Evolutionary conservation across 2,888 invertebrate genomes (phyloP).

Genomic region (Cryptocheilus praepositus): DNA sequence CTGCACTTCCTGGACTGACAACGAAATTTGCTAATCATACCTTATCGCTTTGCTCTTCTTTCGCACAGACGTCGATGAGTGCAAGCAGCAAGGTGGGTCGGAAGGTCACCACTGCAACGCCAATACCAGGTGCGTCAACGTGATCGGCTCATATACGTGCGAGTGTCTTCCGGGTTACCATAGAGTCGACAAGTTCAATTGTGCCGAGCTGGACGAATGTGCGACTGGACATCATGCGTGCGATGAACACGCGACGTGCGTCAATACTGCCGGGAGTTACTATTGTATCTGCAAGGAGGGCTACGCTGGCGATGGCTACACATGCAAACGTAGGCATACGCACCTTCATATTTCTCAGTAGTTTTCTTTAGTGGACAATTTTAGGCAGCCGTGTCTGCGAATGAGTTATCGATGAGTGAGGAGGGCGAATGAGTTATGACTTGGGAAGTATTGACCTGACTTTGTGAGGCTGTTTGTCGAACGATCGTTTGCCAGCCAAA

Average conservation of each 20-base stretch:
- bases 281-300: constrained; percentile 84
- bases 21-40: no score
- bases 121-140: constrained; percentile 90
- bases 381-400: no score
- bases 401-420: no score
- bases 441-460: no score
- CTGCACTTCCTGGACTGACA: no score
- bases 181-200: constrained; percentile 86
- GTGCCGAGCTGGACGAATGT: constrained; percentile 89
- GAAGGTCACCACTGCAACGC: constrained; percentile 91
- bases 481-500: no score
- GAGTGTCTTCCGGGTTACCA: constrained; percentile 88
- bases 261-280: constrained; percentile 89
- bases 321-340: constrained; percentile 83
- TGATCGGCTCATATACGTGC: constrained; percentile 88
- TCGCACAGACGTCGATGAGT: constrained; percentile 87
- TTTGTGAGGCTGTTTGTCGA: no score
- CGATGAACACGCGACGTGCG: constrained; percentile 85
- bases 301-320: constrained; percentile 86
- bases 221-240: constrained; percentile 83
- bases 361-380: no score
- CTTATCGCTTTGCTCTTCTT: neutral
- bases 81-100: constrained; percentile 84
- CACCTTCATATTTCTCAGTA: neutral
- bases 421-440: no score